phyloP scores from a whole-genome alignment of 2,797 vertebrate genomes.

The Coranthus polyacanthus region DNA sequence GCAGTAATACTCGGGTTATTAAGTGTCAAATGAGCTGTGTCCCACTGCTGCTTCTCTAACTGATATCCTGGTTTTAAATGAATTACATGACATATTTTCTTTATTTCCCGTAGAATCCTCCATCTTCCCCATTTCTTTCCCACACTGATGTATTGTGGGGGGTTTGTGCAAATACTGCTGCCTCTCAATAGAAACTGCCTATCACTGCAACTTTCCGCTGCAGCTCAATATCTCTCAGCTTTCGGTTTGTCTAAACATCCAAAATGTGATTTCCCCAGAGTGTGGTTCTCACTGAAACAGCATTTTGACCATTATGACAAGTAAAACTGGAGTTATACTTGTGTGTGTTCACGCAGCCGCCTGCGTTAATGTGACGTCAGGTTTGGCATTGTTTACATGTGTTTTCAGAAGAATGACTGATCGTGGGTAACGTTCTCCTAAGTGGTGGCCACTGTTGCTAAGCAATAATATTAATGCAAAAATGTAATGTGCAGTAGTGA shows the following conservation, averaged over 20 bases:
- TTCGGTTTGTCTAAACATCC: slow-evolving; percentile 19
- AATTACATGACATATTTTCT: slow-evolving; percentile 12
- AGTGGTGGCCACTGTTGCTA: no score
- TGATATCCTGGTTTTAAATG: slow-evolving; percentile 22
- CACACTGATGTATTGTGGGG: background rate
- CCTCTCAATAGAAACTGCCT: slow-evolving; percentile 3
- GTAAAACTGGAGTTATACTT: background rate
- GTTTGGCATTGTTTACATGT: no score
- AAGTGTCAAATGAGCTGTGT: slow-evolving; percentile 42
- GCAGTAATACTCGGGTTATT: slow-evolving; percentile 26
- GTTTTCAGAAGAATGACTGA: no score
- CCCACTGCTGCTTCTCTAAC: slow-evolving; percentile 8
- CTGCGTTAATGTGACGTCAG: no score
- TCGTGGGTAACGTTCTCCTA: no score
- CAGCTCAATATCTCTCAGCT: slow-evolving; percentile 8
- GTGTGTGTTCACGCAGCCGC: no score
- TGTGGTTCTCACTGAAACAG: slow-evolving; percentile 5
- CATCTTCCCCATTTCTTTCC: background rate
- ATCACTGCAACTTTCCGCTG: slow-evolving; percentile 7
- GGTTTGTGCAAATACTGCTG: background rate
- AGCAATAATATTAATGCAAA: no score
- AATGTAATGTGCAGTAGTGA: no score
- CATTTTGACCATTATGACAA: slow-evolving; percentile 1
- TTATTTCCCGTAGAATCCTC: slow-evolving; percentile 4
- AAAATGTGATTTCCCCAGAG: slow-evolving; percentile 10